phyloP scores from a whole-genome alignment of 2,797 vertebrate species.

The Oryzias sinensis region DNA sequence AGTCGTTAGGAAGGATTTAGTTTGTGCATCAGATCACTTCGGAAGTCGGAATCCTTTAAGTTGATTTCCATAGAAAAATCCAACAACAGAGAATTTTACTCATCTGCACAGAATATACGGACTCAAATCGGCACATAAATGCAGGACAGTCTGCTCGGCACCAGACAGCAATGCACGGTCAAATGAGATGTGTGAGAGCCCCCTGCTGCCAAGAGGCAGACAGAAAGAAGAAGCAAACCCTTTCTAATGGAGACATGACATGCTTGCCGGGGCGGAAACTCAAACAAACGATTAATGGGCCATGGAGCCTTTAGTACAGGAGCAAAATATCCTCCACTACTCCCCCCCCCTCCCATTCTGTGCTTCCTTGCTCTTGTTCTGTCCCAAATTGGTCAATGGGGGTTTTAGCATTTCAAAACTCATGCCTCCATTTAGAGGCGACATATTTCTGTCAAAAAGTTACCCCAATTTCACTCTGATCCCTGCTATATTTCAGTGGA shows the following conservation, averaged over 20 bases:
- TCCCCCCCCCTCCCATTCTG: slow-evolving; percentile 39
- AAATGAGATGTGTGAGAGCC: slow-evolving; percentile 81
- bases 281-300: slow-evolving; percentile 85
- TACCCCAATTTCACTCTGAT: slow-evolving; percentile 32
- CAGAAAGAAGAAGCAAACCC: slow-evolving; percentile 81
- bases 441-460: slow-evolving; percentile 51
- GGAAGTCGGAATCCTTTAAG: slow-evolving; percentile 18
- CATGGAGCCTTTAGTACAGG: slow-evolving; percentile 74
- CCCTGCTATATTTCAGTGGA: slow-evolving; percentile 23
- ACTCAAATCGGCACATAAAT: slow-evolving; percentile 33
- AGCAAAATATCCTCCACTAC: slow-evolving; percentile 59
- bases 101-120: slow-evolving; percentile 11
- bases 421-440: slow-evolving; percentile 41
- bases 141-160: slow-evolving; percentile 82
- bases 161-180: slow-evolving; percentile 75
- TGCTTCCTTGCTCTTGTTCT: slow-evolving; percentile 46
- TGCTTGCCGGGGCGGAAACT: slow-evolving; percentile 81
- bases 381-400: slow-evolving; percentile 52
- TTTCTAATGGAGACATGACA: slow-evolving; percentile 85
- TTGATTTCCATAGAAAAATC: slow-evolving; percentile 4
- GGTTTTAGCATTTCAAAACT: slow-evolving; percentile 59
- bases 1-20: slow-evolving; percentile 52
- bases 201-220: slow-evolving; percentile 80
- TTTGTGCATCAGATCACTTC: slow-evolving; percentile 49
- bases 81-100: not conserved